Percentiles rank a stretch among this genome's conserved stretches.
Evolutionary conservation across 2,113 vertebrate species (phyloP).

Genomic region (Rana temporaria): DNA sequence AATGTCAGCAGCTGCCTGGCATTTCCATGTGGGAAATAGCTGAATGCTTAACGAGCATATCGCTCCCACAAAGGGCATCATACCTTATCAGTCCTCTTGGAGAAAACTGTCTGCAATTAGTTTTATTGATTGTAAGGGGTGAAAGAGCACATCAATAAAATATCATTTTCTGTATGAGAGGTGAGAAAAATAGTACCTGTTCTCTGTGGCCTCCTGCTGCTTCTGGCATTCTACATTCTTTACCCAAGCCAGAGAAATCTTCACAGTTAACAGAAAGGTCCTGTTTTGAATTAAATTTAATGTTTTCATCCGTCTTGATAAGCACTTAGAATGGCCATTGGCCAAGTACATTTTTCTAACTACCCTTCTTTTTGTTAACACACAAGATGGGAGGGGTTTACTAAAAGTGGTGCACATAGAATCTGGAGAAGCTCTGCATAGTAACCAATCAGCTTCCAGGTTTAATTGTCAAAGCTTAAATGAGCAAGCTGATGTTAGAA

Average conservation of each 20-base stretch:
- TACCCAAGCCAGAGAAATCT: neutral
- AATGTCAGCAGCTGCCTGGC: conserved; percentile 52
- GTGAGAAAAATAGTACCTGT: conserved; percentile 4
- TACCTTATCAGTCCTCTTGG: conserved; percentile 39
- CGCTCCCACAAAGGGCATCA: conserved; percentile 35
- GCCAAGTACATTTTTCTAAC: too few species aligned
- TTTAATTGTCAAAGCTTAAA: too few species aligned
- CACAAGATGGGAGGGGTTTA: too few species aligned
- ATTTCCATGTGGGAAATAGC: conserved; percentile 47
- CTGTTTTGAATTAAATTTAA: too few species aligned
- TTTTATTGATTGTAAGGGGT: conserved; percentile 52
- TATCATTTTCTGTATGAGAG: conserved; percentile 29
- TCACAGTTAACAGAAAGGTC: too few species aligned
- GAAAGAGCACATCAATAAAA: conserved; percentile 48
- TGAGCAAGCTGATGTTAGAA: too few species aligned
- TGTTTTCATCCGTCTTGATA: too few species aligned
- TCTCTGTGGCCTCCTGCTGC: neutral
- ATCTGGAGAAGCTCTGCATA: too few species aligned
- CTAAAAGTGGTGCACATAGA: too few species aligned
- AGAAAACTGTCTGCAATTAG: conserved; percentile 54
- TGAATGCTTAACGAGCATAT: conserved; percentile 49
- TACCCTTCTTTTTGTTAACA: too few species aligned
- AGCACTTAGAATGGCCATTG: too few species aligned
- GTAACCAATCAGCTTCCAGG: too few species aligned
- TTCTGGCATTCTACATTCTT: conserved; percentile 2